Conservation (phyloP, 1,140 invertebrate genomes). For the Ctenoplectra terminalis region DNA sequence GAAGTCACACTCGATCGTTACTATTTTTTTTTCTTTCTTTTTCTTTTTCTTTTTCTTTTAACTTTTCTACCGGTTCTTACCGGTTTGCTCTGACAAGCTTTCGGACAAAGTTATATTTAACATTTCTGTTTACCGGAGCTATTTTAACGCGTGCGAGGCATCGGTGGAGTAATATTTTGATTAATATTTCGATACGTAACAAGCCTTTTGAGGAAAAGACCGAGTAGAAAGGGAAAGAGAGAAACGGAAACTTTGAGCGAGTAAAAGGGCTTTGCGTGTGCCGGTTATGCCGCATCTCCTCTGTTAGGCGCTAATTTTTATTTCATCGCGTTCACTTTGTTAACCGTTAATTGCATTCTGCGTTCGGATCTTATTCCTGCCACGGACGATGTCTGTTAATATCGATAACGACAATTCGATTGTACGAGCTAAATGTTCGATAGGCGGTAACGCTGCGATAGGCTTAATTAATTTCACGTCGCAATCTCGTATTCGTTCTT, state of each 20-base stretch:
- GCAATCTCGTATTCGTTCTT: not conserved
- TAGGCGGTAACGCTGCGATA: not conserved
- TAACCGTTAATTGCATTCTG: not conserved
- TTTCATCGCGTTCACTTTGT: not conserved
- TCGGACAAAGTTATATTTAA: slow-evolving; percentile 63
- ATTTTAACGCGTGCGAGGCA: slow-evolving; percentile 62
- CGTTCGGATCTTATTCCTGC: not conserved
- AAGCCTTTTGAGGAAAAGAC: slow-evolving; percentile 6
- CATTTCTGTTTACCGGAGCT: slow-evolving; percentile 65
- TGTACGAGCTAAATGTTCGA: not conserved
- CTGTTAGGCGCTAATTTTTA: not conserved
- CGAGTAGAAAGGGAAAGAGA: slow-evolving; percentile 1
- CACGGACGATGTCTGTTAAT: not conserved
- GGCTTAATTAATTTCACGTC: not conserved
- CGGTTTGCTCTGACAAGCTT: slow-evolving; percentile 56
- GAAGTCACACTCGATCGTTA: slow-evolving; percentile 26
- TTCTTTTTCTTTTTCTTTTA: too few relatives aligned
- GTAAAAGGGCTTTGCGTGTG: not conserved
- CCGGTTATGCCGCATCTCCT: not conserved
- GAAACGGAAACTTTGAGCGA: not conserved
- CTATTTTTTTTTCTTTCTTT: slow-evolving; percentile 37
- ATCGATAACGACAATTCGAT: not conserved
- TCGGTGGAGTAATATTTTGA: slow-evolving; percentile 51
- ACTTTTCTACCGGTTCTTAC: slow-evolving; percentile 43
- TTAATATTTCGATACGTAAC: slow-evolving; percentile 12